Evolutionary conservation across 2,888 invertebrate species (phyloP).

Genomic region (Meliscaeva auricollis): DNA sequence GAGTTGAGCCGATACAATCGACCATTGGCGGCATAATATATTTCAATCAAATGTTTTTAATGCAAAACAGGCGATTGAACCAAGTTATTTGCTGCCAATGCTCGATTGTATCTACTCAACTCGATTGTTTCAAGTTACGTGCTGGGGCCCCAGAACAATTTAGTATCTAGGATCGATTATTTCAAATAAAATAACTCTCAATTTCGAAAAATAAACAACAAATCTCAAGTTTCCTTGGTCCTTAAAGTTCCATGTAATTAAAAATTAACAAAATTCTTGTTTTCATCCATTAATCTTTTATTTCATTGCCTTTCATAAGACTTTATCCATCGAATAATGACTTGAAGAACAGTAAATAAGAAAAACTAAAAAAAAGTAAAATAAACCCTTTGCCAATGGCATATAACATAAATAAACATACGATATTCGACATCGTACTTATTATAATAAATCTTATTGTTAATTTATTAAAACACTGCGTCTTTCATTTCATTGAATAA

Average conservation of each 20-base stretch:
- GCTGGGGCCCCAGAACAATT: too few species aligned
- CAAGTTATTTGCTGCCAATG: too few species aligned
- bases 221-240: too few species aligned
- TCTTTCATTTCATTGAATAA: constrained; percentile 30
- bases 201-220: too few species aligned
- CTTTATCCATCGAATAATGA: constrained; percentile 26
- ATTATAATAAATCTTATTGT: constrained; percentile 34
- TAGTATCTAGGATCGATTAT: too few species aligned
- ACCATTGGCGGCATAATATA: too few species aligned
- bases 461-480: constrained; percentile 27
- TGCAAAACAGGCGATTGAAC: too few species aligned
- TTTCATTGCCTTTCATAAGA: constrained; percentile 46
- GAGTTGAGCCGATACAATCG: too few species aligned
- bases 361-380: constrained; percentile 28
- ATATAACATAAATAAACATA: constrained; percentile 59
- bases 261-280: not conserved
- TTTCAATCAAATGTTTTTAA: too few species aligned
- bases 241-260: not conserved
- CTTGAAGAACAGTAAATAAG: constrained; percentile 21
- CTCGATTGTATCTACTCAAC: too few species aligned
- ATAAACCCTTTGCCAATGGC: constrained; percentile 36
- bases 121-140: too few species aligned
- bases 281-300: constrained; percentile 50
- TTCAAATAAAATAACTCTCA: too few species aligned
- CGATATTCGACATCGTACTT: constrained; percentile 29